Percentiles rank a stretch among this genome's conserved stretches.
phyloP scores from a whole-genome alignment of 2,888 invertebrate species.

The Temnothorax rugatulus region DNA sequence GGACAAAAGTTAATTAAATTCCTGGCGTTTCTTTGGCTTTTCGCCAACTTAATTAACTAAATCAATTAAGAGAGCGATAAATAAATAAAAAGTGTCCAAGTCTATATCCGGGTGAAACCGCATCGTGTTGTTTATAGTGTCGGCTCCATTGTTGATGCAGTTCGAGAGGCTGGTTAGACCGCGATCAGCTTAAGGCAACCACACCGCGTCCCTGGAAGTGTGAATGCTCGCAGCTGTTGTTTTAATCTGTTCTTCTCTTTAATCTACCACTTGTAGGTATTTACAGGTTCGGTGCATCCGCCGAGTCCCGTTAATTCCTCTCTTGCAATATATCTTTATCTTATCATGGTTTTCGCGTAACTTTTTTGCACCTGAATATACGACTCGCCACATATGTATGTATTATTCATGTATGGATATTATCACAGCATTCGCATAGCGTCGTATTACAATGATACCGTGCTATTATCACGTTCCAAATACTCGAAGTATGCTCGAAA shows the following conservation, averaged over 20 bases:
- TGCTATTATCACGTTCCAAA: constrained; percentile 18
- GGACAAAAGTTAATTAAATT: background rate
- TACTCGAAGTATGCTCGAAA: constrained; percentile 13
- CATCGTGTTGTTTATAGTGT: constrained; percentile 62
- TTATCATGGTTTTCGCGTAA: background rate
- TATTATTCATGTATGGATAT: background rate
- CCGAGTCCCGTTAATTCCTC: background rate
- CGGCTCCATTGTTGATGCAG: constrained; percentile 61
- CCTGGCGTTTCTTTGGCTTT: constrained; percentile 57
- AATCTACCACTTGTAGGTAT: constrained; percentile 28
- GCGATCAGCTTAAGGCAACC: constrained; percentile 74
- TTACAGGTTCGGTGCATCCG: constrained; percentile 22
- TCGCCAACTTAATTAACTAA: constrained; percentile 69
- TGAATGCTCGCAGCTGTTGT: constrained; percentile 49
- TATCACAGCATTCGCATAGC: background rate
- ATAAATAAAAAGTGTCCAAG: constrained; percentile 56
- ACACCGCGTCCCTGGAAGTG: constrained; percentile 63
- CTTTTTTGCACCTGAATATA: background rate
- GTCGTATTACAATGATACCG: background rate
- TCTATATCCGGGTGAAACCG: constrained; percentile 60
- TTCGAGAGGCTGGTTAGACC: constrained; percentile 70
- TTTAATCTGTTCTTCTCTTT: constrained; percentile 59
- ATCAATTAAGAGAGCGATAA: constrained; percentile 72
- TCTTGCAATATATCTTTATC: background rate
- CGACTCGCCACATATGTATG: background rate